Evolutionary conservation across 2,113 vertebrate species (phyloP).

Genomic region (Tenrec ecaudatus): DNA sequence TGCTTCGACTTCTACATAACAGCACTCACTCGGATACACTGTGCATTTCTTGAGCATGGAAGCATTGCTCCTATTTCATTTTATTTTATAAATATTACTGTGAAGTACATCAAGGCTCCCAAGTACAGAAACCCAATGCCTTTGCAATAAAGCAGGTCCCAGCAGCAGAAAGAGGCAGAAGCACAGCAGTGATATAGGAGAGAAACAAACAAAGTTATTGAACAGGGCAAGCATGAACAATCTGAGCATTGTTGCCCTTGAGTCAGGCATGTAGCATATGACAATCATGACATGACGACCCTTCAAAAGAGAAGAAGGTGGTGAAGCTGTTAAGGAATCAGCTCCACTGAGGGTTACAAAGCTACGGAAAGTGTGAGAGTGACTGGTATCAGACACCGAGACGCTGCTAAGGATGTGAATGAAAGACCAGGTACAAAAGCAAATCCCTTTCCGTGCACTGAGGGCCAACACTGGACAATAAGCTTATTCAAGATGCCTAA

Average conservation of each 20-base stretch:
- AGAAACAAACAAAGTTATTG: not conserved
- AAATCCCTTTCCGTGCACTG: not conserved
- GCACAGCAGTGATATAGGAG: not conserved
- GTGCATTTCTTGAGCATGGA: not conserved
- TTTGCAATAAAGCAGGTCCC: too few species aligned
- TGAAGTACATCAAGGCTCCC: not conserved
- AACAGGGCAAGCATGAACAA: not conserved
- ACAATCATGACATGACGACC: not conserved
- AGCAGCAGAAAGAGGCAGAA: not conserved
- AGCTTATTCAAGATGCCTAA: not conserved
- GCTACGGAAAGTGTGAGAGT: not conserved
- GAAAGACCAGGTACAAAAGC: not conserved
- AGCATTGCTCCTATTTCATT: not conserved
- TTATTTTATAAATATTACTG: not conserved
- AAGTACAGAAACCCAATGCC: not conserved
- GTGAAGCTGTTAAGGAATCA: not conserved
- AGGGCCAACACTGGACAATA: not conserved
- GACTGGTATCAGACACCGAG: not conserved
- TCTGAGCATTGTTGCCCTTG: not conserved
- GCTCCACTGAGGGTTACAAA: not conserved
- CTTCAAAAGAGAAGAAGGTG: not conserved
- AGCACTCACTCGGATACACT: not conserved
- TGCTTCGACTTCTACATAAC: not conserved
- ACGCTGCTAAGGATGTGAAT: not conserved
- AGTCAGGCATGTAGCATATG: not conserved